Percentiles rank a stretch among this genome's conserved stretches.
Conservation (phyloP, 2,113 vertebrate species). For the Nothocercus nigrocapillus region DNA sequence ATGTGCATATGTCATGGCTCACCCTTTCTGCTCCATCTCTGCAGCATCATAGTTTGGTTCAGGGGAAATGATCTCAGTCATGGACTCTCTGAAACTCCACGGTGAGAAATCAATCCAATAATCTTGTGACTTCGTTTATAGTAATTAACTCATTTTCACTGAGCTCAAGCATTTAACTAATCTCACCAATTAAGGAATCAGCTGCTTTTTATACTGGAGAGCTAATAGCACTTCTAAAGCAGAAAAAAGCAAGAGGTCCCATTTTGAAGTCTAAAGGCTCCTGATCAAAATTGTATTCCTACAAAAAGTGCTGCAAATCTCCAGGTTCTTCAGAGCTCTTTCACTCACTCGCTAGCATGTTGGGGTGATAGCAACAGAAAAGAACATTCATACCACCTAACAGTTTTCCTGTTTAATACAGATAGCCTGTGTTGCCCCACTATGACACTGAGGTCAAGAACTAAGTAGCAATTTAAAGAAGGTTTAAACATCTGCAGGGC, state of each 20-base stretch:
- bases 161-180: background rate
- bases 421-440: background rate
- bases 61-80: background rate
- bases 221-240: background rate
- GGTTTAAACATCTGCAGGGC: background rate
- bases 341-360: background rate
- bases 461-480: background rate
- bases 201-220: background rate
- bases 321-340: background rate
- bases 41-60: background rate
- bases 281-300: background rate
- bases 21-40: background rate
- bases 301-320: background rate
- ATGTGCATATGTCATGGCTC: background rate
- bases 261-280: background rate
- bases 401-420: background rate
- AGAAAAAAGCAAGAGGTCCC: background rate
- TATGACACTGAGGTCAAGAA: background rate
- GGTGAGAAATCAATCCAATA: background rate
- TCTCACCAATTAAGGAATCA: background rate
- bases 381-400: background rate
- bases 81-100: background rate
- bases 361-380: background rate
- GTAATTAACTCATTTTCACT: background rate
- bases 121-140: background rate